Evolutionary conservation across 2,888 invertebrate genomes (phyloP), one percentile per base, ranked within the genome.

Genomic region (Unio pictorum): DNA sequence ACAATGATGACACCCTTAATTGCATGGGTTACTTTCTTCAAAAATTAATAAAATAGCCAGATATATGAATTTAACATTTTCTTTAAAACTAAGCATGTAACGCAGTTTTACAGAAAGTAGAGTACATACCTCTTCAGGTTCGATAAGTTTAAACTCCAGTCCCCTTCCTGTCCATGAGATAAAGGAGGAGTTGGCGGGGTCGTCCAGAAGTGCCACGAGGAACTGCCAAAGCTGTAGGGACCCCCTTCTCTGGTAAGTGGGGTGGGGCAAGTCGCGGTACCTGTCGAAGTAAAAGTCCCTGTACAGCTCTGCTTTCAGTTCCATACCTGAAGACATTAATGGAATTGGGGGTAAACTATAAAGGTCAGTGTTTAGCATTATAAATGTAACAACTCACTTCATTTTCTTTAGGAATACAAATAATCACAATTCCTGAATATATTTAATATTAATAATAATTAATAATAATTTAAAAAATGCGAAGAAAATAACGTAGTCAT

Each of bases 111-210:
- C 45, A 11, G 45, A 45, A 45, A 45, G 45, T 15, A 11, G 15
- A 45, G 15, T 45, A 55, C 56, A 23, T 68, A 93, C 95, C 93
- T 98, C 97, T 91, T 97, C 97, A 0, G 97, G 98, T 90, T 98
- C 97, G 73, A 97, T 95, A 57, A 98, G 93, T 89, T 98, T 98
- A 90, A 98, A 98, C 90, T 98, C 97, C 92, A 97, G 94, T 2
- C 97, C 97, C 18, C 97, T 92, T 0, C 97, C 97, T 0, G 97
- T 98, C 97, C 97, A 97, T 3, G 96, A 95, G 74, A 97, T 97
- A 78, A 89, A 90, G 88, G 89, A 74, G 11, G 89, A 81, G 81
- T 91, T 91, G 11, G 87, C 78, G 4, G 90, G 90, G 75, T 91
- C 91, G 75, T 91, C 91, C 57, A 92, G 83, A 7, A 95, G 91